A percentile compares a stretch with the other conserved stretches of the same genome.
Evolutionary conservation across 2,797 vertebrate genomes (phyloP).

Genomic region (Adelosebastes latens): DNA sequence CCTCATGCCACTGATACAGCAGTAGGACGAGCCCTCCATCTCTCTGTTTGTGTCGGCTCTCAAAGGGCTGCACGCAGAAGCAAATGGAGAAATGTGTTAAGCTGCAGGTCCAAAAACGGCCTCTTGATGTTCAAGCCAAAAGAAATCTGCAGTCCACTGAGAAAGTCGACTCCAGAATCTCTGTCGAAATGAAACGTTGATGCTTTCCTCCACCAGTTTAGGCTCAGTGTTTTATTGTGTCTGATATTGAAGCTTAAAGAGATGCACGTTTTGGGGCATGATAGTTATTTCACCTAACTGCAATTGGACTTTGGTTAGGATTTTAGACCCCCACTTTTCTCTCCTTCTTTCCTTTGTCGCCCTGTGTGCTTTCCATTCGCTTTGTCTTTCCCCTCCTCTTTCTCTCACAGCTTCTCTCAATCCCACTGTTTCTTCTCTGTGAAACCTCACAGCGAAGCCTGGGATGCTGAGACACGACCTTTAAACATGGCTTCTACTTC

Average conservation of each 20-base stretch:
- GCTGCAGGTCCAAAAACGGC: not conserved
- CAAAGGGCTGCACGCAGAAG: not conserved
- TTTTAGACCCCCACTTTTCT: not conserved
- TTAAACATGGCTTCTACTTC: slow-evolving; percentile 13
- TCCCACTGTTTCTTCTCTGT: not conserved
- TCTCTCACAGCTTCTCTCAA: not conserved
- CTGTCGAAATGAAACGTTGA: not conserved
- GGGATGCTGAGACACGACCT: slow-evolving; percentile 20
- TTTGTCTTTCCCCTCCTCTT: not conserved
- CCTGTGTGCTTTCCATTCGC: not conserved
- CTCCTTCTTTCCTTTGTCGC: not conserved
- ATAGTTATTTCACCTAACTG: not conserved
- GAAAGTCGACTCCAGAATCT: not conserved
- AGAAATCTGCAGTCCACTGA: too few species aligned
- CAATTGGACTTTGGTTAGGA: not conserved
- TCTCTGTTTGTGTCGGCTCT: not conserved
- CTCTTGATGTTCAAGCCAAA: not conserved
- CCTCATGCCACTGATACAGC: not conserved
- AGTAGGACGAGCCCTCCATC: not conserved
- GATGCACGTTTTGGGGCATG: not conserved
- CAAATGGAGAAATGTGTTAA: not conserved
- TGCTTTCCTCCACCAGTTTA: not conserved
- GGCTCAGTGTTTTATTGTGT: not conserved
- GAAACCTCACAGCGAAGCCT: not conserved
- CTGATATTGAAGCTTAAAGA: not conserved